Base-by-base conservation (phyloP, 2,888 invertebrate genomes). In the Sipha maydis region DNA sequence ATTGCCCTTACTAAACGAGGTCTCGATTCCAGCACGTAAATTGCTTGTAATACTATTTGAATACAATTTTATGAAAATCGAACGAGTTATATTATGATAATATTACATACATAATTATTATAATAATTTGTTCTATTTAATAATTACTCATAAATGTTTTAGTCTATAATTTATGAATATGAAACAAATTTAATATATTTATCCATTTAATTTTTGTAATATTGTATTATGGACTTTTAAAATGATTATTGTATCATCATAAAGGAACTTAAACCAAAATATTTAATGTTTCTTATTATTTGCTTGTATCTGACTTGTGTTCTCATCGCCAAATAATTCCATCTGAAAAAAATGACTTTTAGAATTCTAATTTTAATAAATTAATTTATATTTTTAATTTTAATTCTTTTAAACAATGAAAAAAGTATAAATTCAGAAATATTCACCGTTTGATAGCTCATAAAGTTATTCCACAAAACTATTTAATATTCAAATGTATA, bases 1-100 rank as follows among this genome's bases (percentile, higher is more conserved):
- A 88, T 76, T 61, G 75, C 67, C 67, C 67, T 61, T 17, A 76
- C 25, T 5, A 11, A 67, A 75, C 73, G 17, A 78, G 56, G 31
- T 31, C 28, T 73, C 31, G 14, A 61, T 75, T 34, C 31, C 31
- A 67, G 38, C 56, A 67, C 41, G 7, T 38, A 75, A 82, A 82
- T 76, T 9, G 21, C n/a, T 61, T 25, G 19, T 80, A 73, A 73
- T 54, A 75, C 56, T 83, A 61, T 83, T 56, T 83, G 21, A 28
- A 4, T 77, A 48, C 8, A 28, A 3, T 77, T 34, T 69, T 48
- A 25, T 41, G 17, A 76, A 56, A 61, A 76, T 76, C 11, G 28
- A 78, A 69, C 54, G 28, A 61, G 56, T 28, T 67, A 8, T 69
- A 76, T 31, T 67, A 77, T 21, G 25, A 67, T 84, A 76, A 84